Percentiles rank a stretch among this genome's conserved stretches.
Conservation (phyloP, 2,888 invertebrate species). For the Drosophila percnosoma region DNA sequence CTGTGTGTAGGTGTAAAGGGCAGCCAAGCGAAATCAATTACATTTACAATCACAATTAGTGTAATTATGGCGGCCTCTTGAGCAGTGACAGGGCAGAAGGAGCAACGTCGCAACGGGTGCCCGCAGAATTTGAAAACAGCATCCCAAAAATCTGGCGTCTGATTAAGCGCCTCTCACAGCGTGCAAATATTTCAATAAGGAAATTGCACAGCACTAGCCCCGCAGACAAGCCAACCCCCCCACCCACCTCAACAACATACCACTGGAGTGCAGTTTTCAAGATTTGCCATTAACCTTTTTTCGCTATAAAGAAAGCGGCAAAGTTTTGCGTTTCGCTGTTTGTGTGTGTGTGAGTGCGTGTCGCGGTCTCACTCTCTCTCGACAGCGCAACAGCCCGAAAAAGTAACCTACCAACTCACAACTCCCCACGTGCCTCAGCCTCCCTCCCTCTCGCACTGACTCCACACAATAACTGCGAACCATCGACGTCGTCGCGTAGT, state of each 20-base stretch:
- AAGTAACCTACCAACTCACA: slow-evolving; percentile 21
- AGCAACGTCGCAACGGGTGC: slow-evolving; percentile 56
- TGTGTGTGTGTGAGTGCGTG: slow-evolving; percentile 25
- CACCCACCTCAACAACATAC: slow-evolving; percentile 3
- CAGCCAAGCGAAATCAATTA: slow-evolving; percentile 74
- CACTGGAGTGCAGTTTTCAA: slow-evolving; percentile 59
- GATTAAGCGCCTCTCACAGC: slow-evolving; percentile 31
- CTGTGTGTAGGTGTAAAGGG: slow-evolving; percentile 32
- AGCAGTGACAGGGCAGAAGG: slow-evolving; percentile 27
- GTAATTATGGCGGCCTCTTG: slow-evolving; percentile 76
- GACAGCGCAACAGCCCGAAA: slow-evolving; percentile 50
- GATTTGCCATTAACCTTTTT: slow-evolving; percentile 64
- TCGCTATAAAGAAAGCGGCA: slow-evolving; percentile 53
- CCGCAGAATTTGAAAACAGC: slow-evolving; percentile 61
- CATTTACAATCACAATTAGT: slow-evolving; percentile 71
- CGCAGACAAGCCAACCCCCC: slow-evolving; percentile 20
- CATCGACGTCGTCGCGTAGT: slow-evolving; percentile 51
- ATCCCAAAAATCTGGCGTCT: slow-evolving; percentile 24
- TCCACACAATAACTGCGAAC: slow-evolving; percentile 4
- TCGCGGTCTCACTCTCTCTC: slow-evolving; percentile 55
- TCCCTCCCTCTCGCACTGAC: not conserved
- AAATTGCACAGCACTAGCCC: slow-evolving; percentile 46
- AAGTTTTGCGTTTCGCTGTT: slow-evolving; percentile 41
- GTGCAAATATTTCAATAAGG: slow-evolving; percentile 65
- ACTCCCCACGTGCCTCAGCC: not conserved